A percentile compares a stretch with the other conserved stretches of the same genome.
Evolutionary conservation across 2,888 invertebrate species (phyloP).

Genomic region (Venusia cambrica): DNA sequence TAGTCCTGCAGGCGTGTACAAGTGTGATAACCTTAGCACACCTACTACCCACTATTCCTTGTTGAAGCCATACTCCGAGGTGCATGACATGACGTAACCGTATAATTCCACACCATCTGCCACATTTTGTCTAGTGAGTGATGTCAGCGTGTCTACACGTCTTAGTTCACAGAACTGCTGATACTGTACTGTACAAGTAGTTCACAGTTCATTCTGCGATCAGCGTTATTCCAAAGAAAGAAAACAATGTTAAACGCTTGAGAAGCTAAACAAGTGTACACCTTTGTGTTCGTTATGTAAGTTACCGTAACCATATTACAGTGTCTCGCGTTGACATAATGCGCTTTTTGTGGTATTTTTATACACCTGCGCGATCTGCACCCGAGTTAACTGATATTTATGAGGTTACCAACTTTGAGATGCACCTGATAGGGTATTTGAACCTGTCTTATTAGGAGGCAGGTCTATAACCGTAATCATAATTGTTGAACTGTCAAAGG

Average conservation of each 20-base stretch:
- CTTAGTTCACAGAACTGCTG: constrained; percentile 17
- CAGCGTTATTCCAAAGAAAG: constrained; percentile 31
- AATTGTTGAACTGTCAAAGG: constrained; percentile 3
- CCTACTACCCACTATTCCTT: constrained; percentile 18
- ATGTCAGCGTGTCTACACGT: constrained; percentile 20
- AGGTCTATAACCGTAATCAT: background rate
- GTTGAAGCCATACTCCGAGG: constrained; percentile 10
- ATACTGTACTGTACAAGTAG: constrained; percentile 35
- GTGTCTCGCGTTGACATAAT: constrained; percentile 38
- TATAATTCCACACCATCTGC: constrained; percentile 22
- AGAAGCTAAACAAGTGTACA: constrained; percentile 63
- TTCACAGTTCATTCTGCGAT: constrained; percentile 34
- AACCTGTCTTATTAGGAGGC: background rate
- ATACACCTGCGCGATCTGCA: background rate
- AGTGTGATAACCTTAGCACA: constrained; percentile 17
- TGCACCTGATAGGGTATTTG: too few relatives aligned
- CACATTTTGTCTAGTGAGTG: constrained; percentile 24
- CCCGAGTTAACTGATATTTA: background rate
- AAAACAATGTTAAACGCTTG: constrained; percentile 61
- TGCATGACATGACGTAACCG: constrained; percentile 22
- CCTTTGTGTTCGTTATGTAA: constrained; percentile 47
- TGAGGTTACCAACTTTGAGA: background rate
- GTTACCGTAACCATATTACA: constrained; percentile 23
- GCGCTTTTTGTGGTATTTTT: constrained; percentile 33
- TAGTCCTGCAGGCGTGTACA: constrained; percentile 11